phyloP scores from a whole-genome alignment of 2,113 vertebrate genomes.

The Tautogolabrus adspersus region DNA sequence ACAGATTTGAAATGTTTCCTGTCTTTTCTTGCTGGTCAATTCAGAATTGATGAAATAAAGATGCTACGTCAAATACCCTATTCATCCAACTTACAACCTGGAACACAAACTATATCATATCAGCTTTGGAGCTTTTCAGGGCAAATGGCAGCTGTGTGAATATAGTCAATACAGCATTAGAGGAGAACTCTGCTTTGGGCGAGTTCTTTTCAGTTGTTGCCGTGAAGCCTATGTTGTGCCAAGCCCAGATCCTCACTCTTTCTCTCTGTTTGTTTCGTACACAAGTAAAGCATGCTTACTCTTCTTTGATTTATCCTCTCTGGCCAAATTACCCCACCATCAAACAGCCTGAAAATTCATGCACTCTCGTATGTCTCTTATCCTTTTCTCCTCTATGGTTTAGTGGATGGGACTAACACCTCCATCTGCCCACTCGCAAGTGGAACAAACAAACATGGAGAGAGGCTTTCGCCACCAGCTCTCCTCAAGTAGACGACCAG shows the following conservation, averaged over 20 bases:
- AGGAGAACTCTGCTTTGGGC: background rate
- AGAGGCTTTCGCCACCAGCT: slow-evolving; percentile 27
- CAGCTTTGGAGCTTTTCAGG: background rate
- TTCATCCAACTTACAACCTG: background rate
- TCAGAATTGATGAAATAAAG: background rate
- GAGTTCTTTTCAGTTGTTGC: slow-evolving; percentile 4
- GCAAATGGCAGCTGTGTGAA: background rate
- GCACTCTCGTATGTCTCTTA: background rate
- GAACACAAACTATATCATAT: background rate
- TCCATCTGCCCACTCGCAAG: slow-evolving; percentile 53
- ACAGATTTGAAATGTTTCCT: too few species aligned
- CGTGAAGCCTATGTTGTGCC: too few species aligned
- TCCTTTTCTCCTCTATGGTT: slow-evolving; percentile 21
- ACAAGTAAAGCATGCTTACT: background rate
- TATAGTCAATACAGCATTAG: background rate
- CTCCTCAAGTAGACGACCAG: slow-evolving; percentile 3
- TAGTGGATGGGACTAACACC: slow-evolving; percentile 38
- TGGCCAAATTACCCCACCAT: slow-evolving; percentile 6
- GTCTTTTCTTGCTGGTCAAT: too few species aligned
- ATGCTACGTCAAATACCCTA: background rate
- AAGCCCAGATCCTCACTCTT: background rate
- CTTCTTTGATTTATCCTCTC: slow-evolving; percentile 24
- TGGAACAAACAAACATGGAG: slow-evolving; percentile 37
- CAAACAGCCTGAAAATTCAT: background rate
- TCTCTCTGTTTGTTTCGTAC: background rate